Conservation (phyloP, 1,140 invertebrate genomes). For the Andrena cerasifolii region DNA sequence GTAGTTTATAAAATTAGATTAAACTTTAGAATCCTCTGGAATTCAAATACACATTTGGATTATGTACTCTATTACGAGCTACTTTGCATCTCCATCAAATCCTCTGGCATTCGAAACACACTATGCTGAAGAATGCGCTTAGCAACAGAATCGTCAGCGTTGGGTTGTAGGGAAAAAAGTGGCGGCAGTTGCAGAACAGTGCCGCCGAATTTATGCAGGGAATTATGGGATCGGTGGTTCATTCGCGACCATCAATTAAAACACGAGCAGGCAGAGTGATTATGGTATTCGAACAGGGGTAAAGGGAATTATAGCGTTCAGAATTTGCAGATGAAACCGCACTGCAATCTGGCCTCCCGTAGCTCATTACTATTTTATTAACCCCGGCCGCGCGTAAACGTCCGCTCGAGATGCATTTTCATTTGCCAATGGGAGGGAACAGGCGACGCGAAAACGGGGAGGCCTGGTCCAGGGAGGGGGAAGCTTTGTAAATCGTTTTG, state of each 20-base stretch:
- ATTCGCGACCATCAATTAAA: background rate
- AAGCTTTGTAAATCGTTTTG: constrained; percentile 16
- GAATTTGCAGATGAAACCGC: constrained; percentile 6
- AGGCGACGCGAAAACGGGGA: background rate
- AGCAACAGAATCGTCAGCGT: no score
- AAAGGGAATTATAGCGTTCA: constrained; percentile 23
- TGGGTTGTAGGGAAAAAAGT: no score
- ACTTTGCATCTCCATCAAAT: no score
- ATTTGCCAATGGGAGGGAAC: constrained; percentile 12
- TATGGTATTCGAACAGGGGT: constrained; percentile 12
- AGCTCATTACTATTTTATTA: constrained; percentile 56
- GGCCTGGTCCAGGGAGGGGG: background rate
- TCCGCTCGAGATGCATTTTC: constrained; percentile 21
- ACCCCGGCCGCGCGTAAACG: constrained; percentile 34
- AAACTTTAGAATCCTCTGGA: no score
- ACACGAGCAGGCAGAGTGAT: background rate
- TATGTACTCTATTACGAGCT: no score
- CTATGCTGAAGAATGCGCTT: no score
- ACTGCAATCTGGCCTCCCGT: background rate
- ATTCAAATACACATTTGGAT: no score
- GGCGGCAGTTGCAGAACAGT: no score
- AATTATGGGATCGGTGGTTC: background rate
- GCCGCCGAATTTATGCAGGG: background rate
- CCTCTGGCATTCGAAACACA: no score
- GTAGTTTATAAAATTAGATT: no score